A percentile compares a stretch with the other conserved stretches of the same genome.
phyloP scores from a whole-genome alignment of 2,113 vertebrate species.

The Phalacrocorax brasilianus region DNA sequence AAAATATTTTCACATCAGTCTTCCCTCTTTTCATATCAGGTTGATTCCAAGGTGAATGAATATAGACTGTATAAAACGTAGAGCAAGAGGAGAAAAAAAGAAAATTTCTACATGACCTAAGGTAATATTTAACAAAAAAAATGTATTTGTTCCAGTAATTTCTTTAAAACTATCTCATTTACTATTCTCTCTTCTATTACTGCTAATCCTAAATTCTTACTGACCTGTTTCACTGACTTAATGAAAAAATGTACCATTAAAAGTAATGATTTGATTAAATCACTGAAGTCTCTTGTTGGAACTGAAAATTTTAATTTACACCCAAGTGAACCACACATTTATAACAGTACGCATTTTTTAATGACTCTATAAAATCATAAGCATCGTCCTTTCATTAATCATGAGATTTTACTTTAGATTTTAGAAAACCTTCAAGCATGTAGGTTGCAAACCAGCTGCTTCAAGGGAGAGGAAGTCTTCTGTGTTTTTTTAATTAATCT shows the following conservation, averaged over 20 bases:
- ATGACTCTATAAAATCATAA: background rate
- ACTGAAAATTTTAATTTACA: conserved; percentile 3
- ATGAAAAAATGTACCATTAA: conserved; percentile 7
- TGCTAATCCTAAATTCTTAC: background rate
- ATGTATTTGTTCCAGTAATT: background rate
- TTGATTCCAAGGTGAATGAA: background rate
- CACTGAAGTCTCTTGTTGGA: background rate
- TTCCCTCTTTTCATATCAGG: background rate
- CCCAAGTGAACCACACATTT: background rate
- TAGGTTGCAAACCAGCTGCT: background rate
- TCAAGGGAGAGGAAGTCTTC: background rate
- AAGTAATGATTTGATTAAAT: background rate
- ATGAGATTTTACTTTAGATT: background rate
- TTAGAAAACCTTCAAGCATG: background rate
- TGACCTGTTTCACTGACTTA: background rate
- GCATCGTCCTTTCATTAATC: background rate
- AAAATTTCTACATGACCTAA: background rate
- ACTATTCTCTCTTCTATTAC: background rate
- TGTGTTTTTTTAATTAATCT: background rate
- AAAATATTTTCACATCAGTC: background rate
- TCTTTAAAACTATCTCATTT: background rate
- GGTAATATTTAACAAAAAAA: background rate
- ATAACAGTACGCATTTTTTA: background rate
- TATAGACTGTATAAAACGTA: background rate
- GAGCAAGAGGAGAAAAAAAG: background rate